Conservation (phyloP, 2,888 invertebrate species). For the Tenthredo scrophulariae region DNA sequence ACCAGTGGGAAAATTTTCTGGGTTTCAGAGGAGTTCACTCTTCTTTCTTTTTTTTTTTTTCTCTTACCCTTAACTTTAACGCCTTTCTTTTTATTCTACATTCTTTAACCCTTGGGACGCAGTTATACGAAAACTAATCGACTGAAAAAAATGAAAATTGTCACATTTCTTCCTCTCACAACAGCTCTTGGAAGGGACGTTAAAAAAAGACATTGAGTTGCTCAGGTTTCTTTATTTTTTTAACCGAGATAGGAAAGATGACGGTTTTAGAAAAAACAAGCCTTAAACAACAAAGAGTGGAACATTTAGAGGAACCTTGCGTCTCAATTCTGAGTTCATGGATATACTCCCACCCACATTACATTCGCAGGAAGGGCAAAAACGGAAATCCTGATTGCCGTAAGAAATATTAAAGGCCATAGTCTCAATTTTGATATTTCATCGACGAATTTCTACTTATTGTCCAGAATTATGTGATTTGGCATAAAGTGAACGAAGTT, state of each 20-base stretch:
- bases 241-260: not conserved
- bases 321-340: not conserved
- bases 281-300: not conserved
- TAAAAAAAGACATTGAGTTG: not conserved
- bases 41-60: not conserved
- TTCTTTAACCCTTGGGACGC: not conserved
- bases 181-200: not conserved
- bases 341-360: not conserved
- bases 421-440: not conserved
- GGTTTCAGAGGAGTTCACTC: not conserved
- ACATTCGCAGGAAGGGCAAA: too few relatives aligned
- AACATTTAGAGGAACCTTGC: not conserved
- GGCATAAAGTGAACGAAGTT: not conserved
- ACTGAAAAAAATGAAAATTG: constrained; percentile 1
- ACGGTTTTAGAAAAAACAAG: not conserved
- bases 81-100: not conserved
- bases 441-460: not conserved
- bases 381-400: not conserved
- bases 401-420: not conserved
- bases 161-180: not conserved
- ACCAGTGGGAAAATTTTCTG: not conserved
- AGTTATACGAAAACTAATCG: not conserved
- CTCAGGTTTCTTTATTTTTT: not conserved
- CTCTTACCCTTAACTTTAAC: not conserved
- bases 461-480: not conserved